Evolutionary conservation across 2,888 invertebrate genomes (phyloP).

Genomic region (Podabrus alpinus): DNA sequence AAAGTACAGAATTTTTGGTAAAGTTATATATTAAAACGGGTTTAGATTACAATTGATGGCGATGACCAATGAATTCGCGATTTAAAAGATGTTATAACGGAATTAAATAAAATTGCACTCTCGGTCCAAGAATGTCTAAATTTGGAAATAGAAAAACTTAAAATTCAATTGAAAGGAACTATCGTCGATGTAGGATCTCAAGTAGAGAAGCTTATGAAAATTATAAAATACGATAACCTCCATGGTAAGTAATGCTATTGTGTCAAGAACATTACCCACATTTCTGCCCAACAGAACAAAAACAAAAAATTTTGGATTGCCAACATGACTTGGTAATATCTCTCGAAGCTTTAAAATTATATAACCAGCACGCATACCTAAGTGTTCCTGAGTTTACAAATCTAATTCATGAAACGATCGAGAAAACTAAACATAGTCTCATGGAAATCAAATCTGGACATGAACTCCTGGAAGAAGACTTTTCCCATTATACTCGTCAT

Average conservation of each 20-base stretch:
- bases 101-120: background rate
- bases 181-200: background rate
- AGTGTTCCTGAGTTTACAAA: too few species aligned
- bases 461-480: too few species aligned
- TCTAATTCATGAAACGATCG: too few species aligned
- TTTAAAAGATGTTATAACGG: background rate
- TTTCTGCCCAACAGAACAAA: too few species aligned
- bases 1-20: background rate
- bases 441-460: too few species aligned
- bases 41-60: background rate
- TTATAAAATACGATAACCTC: background rate
- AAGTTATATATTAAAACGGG: background rate
- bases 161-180: background rate
- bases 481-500: too few species aligned
- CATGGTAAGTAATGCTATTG: background rate
- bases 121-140: background rate
- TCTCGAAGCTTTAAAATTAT: too few species aligned
- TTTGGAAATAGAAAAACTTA: background rate
- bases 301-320: too few species aligned
- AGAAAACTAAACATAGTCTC: too few species aligned
- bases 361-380: too few species aligned
- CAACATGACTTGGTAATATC: too few species aligned
- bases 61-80: background rate
- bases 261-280: too few species aligned
- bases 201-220: background rate